Conservation (phyloP, 2,888 invertebrate species). For the Chymomyza caudatula region DNA sequence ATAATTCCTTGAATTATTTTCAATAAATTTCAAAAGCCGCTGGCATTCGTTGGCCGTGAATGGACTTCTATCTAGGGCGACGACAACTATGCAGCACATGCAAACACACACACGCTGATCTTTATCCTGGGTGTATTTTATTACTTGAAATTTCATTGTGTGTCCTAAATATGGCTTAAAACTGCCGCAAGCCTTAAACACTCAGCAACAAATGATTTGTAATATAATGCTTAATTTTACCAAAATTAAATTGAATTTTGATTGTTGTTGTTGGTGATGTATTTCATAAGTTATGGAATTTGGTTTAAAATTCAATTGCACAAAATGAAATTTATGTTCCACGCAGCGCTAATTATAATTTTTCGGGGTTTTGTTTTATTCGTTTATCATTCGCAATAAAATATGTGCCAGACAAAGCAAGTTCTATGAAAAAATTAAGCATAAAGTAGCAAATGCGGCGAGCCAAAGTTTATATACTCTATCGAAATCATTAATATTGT, state of each 20-base stretch:
- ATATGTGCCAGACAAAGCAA: background rate
- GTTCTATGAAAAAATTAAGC: background rate
- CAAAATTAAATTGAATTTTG: background rate
- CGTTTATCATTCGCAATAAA: background rate
- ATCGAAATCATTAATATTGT: too few species aligned
- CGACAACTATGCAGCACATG: background rate
- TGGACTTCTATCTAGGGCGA: background rate
- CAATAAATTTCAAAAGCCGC: background rate
- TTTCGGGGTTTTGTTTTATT: background rate
- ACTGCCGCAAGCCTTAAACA: background rate
- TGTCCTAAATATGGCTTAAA: background rate
- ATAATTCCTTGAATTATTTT: conserved; percentile 16
- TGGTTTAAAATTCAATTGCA: background rate
- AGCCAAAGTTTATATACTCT: background rate
- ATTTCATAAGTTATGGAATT: background rate
- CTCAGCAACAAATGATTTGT: background rate
- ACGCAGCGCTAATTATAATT: conserved; percentile 1
- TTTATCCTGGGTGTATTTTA: background rate
- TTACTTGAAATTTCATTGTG: background rate
- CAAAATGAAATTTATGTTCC: background rate
- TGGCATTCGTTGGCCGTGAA: conserved; percentile 8
- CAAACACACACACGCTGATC: too few species aligned
- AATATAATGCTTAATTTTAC: background rate
- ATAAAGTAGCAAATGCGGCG: background rate
- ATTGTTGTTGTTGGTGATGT: background rate